Percentiles rank a stretch among this genome's conserved stretches.
Conservation (phyloP, 2,888 invertebrate genomes). For the Fragum whitleyi region DNA sequence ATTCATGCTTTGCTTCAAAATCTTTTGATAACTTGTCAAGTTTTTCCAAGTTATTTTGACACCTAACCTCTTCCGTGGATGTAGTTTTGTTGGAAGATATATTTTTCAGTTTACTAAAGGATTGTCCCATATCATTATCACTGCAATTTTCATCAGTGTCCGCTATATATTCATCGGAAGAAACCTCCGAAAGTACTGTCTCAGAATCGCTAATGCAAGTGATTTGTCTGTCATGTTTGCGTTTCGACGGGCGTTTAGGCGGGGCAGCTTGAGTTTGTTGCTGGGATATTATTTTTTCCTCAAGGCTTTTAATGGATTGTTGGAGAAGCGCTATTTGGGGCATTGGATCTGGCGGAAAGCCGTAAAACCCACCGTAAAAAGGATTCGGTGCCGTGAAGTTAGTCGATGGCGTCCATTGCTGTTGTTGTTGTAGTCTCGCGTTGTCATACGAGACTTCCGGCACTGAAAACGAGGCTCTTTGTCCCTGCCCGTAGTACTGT, state of each 20-base stretch:
- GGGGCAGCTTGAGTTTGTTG: background rate
- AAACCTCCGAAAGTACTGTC: background rate
- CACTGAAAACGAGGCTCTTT: background rate
- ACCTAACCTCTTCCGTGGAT: background rate
- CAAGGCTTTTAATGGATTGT: background rate
- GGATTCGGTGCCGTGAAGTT: too few relatives aligned
- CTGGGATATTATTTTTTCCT: background rate
- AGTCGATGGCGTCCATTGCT: background rate
- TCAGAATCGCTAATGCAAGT: background rate
- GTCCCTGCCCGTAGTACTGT: background rate
- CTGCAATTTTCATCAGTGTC: background rate
- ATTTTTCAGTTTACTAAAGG: background rate
- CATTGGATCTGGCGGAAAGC: background rate
- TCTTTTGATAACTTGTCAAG: background rate
- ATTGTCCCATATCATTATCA: background rate
- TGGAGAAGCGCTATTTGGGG: background rate
- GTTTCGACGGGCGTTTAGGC: background rate
- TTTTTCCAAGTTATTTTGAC: background rate
- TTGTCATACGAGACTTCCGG: background rate
- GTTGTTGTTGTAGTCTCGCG: background rate
- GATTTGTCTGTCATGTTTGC: background rate
- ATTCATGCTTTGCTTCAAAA: background rate
- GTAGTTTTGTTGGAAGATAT: background rate
- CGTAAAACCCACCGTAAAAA: background rate
- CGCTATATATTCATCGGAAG: background rate